A percentile compares a stretch with the other conserved stretches of the same genome.
phyloP scores from a whole-genome alignment of 1,140 invertebrate species.

The Solen grandis region DNA sequence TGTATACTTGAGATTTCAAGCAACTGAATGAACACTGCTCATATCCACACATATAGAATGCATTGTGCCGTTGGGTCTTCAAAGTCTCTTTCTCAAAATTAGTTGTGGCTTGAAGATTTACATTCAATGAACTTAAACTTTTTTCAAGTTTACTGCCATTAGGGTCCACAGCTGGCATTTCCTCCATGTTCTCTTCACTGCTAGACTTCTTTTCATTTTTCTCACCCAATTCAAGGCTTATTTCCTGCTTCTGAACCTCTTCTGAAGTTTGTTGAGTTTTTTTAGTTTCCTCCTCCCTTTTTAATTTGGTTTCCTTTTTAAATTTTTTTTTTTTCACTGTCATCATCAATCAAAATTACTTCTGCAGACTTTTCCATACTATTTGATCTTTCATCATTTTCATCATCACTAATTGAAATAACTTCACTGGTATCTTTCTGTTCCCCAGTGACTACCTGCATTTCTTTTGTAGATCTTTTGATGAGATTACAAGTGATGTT shows the following conservation, averaged over 20 bases:
- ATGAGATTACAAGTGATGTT: slow-evolving; percentile 36
- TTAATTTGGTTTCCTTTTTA: background rate
- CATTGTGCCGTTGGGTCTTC: background rate
- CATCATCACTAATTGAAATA: slow-evolving; percentile 50
- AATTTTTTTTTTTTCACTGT: slow-evolving; percentile 2
- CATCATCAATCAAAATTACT: slow-evolving; percentile 48
- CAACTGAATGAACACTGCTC: slow-evolving; percentile 39
- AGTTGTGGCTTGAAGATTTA: background rate
- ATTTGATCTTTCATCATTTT: background rate
- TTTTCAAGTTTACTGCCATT: background rate
- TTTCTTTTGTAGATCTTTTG: background rate
- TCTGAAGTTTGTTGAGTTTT: background rate
- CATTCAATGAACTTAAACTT: background rate
- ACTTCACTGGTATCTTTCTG: slow-evolving; percentile 26
- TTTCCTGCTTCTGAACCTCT: background rate
- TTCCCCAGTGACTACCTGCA: background rate
- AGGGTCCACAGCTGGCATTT: background rate
- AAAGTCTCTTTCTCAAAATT: slow-evolving; percentile 18
- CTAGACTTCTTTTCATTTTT: background rate
- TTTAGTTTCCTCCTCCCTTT: background rate
- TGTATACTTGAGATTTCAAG: slow-evolving; percentile 32
- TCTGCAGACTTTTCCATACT: background rate
- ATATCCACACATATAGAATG: slow-evolving; percentile 51
- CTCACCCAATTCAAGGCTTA: background rate
- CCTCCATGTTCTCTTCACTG: background rate